phyloP scores from a whole-genome alignment of 2,888 invertebrate genomes.

The Drosophila bunnanda region DNA sequence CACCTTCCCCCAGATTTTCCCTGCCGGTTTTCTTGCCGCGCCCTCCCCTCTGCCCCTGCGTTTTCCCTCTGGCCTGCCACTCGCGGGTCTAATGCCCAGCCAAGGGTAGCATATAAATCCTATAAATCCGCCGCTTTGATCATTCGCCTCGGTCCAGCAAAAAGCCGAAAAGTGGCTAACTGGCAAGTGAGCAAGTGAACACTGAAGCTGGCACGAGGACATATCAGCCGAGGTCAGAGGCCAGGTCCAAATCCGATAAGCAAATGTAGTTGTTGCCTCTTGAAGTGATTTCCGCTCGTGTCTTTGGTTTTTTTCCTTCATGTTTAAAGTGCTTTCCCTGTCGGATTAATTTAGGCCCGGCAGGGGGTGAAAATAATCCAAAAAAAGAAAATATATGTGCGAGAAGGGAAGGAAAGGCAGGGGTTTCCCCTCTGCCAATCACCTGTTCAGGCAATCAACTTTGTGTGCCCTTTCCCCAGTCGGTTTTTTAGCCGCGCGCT shows the following conservation, averaged over 20 bases:
- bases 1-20: background rate
- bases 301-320: constrained; percentile 20
- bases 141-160: constrained; percentile 63
- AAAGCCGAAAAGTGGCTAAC: constrained; percentile 74
- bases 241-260: constrained; percentile 70
- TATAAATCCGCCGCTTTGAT: constrained; percentile 78
- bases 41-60: background rate
- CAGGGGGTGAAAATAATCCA: constrained; percentile 20
- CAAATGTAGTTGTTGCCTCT: constrained; percentile 75
- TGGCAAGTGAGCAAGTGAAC: constrained; percentile 8
- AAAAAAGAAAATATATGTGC: background rate
- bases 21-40: constrained; percentile 16
- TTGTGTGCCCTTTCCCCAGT: constrained; percentile 35
- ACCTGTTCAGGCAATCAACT: constrained; percentile 43
- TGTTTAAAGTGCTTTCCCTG: constrained; percentile 48
- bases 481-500: constrained; percentile 35
- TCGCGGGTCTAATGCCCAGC: constrained; percentile 64
- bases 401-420: background rate
- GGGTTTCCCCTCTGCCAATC: constrained; percentile 10
- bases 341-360: constrained; percentile 36
- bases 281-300: constrained; percentile 36
- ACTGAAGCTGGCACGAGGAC: background rate
- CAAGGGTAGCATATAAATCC: constrained; percentile 78
- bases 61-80: background rate
- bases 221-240: constrained; percentile 5